Evolutionary conservation across 2,797 vertebrate species (phyloP).

Genomic region (Pagetopsis macropterus): DNA sequence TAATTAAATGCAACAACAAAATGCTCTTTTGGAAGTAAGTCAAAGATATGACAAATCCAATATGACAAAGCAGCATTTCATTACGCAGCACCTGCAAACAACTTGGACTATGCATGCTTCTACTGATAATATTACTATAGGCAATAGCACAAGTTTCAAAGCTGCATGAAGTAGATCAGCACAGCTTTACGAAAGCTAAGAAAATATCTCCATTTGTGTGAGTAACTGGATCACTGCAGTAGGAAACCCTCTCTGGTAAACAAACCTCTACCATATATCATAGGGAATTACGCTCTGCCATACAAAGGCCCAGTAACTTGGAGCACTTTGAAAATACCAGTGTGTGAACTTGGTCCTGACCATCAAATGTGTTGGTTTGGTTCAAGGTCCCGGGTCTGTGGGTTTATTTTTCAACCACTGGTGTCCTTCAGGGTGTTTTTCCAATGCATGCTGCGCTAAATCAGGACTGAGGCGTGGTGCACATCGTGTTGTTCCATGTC

Average conservation of each 20-base stretch:
- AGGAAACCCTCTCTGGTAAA: conserved; percentile 41
- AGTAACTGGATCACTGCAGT: conserved; percentile 64
- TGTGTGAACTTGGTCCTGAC: background rate
- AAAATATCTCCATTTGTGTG: background rate
- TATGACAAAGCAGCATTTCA: no score
- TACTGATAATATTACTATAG: background rate
- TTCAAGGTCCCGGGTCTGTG: conserved; percentile 22
- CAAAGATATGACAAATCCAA: background rate
- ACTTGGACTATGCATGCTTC: background rate
- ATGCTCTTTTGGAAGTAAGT: background rate
- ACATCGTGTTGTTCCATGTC: conserved; percentile 31
- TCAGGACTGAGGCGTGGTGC: conserved; percentile 18
- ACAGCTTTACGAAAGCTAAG: background rate
- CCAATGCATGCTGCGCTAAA: conserved; percentile 40
- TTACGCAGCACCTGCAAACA: background rate
- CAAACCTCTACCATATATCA: conserved; percentile 14
- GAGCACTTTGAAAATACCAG: background rate
- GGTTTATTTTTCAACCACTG: conserved; percentile 36
- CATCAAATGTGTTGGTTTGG: background rate
- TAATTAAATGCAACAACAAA: background rate
- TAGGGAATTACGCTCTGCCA: conserved; percentile 4
- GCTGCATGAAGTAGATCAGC: background rate
- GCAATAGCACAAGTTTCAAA: background rate
- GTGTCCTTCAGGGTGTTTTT: conserved; percentile 48
- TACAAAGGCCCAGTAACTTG: background rate